phyloP scores from a whole-genome alignment of 2,888 invertebrate genomes.

The Epinotia bilunana region DNA sequence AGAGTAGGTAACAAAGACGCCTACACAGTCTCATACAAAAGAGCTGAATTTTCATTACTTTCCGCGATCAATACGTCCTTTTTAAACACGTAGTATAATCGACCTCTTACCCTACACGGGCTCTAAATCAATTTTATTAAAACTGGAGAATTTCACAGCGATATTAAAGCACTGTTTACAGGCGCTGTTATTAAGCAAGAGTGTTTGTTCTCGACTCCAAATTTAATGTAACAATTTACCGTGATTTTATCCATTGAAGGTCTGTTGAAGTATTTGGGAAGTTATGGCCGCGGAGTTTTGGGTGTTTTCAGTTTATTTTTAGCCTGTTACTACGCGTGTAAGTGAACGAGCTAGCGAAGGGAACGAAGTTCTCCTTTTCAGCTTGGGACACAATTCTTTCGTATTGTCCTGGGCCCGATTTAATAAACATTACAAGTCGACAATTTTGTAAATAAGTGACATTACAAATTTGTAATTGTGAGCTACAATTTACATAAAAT shows the following conservation, averaged over 20 bases:
- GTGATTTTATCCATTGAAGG: constrained; percentile 37
- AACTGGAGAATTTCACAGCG: constrained; percentile 28
- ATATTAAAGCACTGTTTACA: constrained; percentile 36
- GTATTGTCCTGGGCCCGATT: no score
- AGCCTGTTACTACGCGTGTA: not conserved
- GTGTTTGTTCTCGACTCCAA: constrained; percentile 31
- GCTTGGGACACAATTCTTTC: no score
- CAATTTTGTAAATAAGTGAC: no score
- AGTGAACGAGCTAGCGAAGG: no score
- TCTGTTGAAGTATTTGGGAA: constrained; percentile 9
- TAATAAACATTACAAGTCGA: no score
- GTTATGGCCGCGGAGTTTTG: not conserved
- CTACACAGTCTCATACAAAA: not conserved
- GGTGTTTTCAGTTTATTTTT: not conserved
- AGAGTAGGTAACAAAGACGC: constrained; percentile 4
- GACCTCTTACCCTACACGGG: constrained; percentile 23
- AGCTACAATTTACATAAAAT: no score
- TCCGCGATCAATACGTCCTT: not conserved
- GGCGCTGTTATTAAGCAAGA: constrained; percentile 33
- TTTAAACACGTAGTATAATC: not conserved
- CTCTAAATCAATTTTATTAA: constrained; percentile 44
- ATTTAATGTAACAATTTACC: constrained; percentile 39
- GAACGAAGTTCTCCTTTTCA: no score
- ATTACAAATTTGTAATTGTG: no score
- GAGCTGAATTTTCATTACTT: not conserved